A percentile compares a stretch with the other conserved stretches of the same genome.
These are phyloP conservation scores for Brachionus angularis DNA, from an alignment of 1,140 invertebrate genomes.

Conservation along the genomic window DNA sequence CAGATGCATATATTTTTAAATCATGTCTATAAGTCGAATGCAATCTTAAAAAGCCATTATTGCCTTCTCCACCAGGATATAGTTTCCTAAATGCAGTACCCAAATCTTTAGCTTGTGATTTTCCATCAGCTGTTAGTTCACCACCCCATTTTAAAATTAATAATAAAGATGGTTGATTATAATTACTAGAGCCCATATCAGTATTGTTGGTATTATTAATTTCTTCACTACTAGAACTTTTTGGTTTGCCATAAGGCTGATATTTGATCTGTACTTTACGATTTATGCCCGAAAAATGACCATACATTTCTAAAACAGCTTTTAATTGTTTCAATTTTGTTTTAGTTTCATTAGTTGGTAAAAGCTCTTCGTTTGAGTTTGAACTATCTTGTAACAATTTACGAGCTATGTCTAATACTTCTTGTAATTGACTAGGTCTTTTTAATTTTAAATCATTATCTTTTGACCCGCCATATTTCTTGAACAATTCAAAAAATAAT, in stretches of 20 bases:
- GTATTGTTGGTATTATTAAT: slow-evolving; percentile 65
- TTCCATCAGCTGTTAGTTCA: slow-evolving; percentile 92
- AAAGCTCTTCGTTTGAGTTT: slow-evolving; percentile 51
- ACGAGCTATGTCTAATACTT: slow-evolving; percentile 89
- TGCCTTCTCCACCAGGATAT: slow-evolving; percentile 74
- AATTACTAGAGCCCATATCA: not conserved
- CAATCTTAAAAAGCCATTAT: slow-evolving; percentile 80
- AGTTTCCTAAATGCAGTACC: slow-evolving; percentile 97
- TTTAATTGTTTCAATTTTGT: slow-evolving; percentile 95
- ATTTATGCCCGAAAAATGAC: slow-evolving; percentile 99
- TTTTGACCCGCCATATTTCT: slow-evolving; percentile 91
- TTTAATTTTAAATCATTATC: slow-evolving; percentile 95
- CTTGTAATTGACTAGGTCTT: slow-evolving; percentile 78
- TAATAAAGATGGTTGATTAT: slow-evolving; percentile 70
- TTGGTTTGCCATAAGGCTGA: slow-evolving; percentile 85
- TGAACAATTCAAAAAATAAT: slow-evolving; percentile 98
- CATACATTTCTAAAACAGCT: slow-evolving; percentile 97
- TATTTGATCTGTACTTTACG: slow-evolving; percentile 99
- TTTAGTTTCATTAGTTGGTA: slow-evolving; percentile 68
- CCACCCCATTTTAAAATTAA: slow-evolving; percentile 99
- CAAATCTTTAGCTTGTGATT: slow-evolving; percentile 87
- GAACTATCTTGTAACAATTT: slow-evolving; percentile 81
- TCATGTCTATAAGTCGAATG: slow-evolving; percentile 98
- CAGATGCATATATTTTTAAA: slow-evolving; percentile 97
- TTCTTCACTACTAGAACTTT: slow-evolving; percentile 84